These are phyloP conservation scores for Anas georgica DNA, from an alignment of 2,797 vertebrate genomes.

Conservation along the genomic window DNA sequence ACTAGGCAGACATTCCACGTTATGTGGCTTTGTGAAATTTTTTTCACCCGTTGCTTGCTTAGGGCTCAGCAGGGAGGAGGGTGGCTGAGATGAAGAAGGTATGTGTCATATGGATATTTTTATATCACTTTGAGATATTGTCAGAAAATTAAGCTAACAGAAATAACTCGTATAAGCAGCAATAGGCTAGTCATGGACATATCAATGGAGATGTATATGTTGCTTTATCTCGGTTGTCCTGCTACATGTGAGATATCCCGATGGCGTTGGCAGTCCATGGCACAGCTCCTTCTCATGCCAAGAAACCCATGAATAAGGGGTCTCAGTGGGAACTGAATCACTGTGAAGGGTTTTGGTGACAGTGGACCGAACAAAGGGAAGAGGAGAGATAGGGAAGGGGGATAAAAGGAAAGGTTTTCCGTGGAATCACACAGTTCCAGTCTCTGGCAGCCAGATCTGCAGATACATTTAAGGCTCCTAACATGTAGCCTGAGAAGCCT, in stretches of 20 bases:
- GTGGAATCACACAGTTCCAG: not conserved
- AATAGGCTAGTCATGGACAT: not conserved
- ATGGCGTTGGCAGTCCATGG: not conserved
- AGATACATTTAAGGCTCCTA: not conserved
- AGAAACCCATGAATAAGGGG: not conserved
- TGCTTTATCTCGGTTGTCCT: not conserved
- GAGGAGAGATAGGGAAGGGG: not conserved
- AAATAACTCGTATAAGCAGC: slow-evolving; percentile 17
- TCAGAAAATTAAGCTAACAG: slow-evolving; percentile 32
- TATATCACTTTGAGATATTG: not conserved
- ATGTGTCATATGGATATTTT: slow-evolving; percentile 31
- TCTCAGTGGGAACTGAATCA: not conserved
- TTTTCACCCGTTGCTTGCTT: not conserved
- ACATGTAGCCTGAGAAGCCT: not conserved
- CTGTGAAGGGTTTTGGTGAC: not conserved
- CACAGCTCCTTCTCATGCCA: not conserved
- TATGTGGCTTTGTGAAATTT: not conserved
- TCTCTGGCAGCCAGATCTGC: not conserved
- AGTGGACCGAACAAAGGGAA: not conserved
- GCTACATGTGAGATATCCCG: rapidly evolving
- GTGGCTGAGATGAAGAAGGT: not conserved
- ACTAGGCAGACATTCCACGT: slow-evolving; percentile 45
- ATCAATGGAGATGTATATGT: not conserved
- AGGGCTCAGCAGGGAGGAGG: not conserved
- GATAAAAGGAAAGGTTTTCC: not conserved